phyloP scores from a whole-genome alignment of 2,113 vertebrate genomes.

The Spea bombifrons region DNA sequence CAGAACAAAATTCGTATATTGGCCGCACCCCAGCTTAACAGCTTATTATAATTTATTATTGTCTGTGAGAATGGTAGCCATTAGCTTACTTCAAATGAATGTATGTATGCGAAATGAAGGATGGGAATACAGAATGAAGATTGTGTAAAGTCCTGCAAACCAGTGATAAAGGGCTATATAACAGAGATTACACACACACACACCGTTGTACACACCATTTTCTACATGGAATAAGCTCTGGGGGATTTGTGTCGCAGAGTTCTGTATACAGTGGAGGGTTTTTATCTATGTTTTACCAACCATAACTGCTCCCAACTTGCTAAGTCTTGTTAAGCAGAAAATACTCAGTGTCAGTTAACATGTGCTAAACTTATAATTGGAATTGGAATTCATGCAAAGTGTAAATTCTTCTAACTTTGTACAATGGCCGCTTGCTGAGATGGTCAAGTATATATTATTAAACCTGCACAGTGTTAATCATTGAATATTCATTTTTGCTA shows the following conservation, averaged over 20 bases:
- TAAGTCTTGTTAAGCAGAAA: constrained; percentile 17
- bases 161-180: constrained; percentile 25
- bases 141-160: constrained; percentile 44
- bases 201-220: constrained; percentile 26
- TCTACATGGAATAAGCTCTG: constrained; percentile 21
- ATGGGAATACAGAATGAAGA: constrained; percentile 43
- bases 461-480: background rate
- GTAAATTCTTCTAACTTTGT: background rate
- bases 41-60: constrained; percentile 52
- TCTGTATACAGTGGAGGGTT: constrained; percentile 11
- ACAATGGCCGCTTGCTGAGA: constrained; percentile 2
- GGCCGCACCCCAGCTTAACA: constrained; percentile 51
- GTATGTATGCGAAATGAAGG: constrained; percentile 45
- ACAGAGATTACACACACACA: constrained; percentile 32
- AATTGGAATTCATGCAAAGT: background rate
- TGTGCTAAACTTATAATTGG: background rate
- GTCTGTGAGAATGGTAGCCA: constrained; percentile 12
- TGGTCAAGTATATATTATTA: background rate
- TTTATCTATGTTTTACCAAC: constrained; percentile 34
- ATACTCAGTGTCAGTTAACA: constrained; percentile 14
- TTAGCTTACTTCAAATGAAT: constrained; percentile 35
- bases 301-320: constrained; percentile 10
- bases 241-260: constrained; percentile 17
- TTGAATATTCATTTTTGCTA: too few relatives aligned
- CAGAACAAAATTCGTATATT: constrained; percentile 33